phyloP scores from a whole-genome alignment of 2,113 vertebrate species.

The Eidolon helvum region DNA sequence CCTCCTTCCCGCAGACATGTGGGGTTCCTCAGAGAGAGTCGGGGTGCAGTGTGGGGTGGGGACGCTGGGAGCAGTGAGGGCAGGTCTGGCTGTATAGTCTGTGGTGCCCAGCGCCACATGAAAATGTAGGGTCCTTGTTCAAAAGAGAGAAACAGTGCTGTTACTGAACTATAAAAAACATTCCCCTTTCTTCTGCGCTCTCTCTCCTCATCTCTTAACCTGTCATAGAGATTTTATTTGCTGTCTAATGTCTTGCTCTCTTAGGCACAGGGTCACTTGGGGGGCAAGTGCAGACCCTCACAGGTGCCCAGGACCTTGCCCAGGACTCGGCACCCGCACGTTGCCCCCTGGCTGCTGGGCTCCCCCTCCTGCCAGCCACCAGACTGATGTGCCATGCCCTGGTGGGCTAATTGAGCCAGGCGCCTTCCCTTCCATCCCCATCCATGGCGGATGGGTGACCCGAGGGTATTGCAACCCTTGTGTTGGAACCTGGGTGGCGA shows the following conservation, averaged over 20 bases:
- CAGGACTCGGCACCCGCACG: accelerated
- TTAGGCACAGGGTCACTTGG: not conserved
- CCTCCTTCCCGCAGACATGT: not conserved
- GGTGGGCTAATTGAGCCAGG: not conserved
- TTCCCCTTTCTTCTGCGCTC: not conserved
- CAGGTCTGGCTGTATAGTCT: not conserved
- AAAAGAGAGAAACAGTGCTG: not conserved
- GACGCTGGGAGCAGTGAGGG: not conserved
- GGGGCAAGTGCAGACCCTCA: not conserved
- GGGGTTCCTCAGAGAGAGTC: not conserved
- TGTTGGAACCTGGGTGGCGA: too few species aligned
- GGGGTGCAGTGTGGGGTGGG: not conserved
- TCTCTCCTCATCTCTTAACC: not conserved
- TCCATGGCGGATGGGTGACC: accelerated
- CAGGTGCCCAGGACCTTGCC: not conserved
- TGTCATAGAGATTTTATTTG: not conserved
- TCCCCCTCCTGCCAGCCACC: not conserved
- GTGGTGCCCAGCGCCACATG: not conserved
- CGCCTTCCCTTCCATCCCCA: not conserved
- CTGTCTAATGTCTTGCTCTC: not conserved
- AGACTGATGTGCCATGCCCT: not conserved
- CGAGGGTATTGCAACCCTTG: not conserved
- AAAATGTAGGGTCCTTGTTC: not conserved
- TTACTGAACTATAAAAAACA: not conserved
- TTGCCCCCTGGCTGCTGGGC: not conserved